Evolutionary conservation across 2,888 invertebrate genomes (phyloP).

Genomic region (Geotrupes spiniger): DNA sequence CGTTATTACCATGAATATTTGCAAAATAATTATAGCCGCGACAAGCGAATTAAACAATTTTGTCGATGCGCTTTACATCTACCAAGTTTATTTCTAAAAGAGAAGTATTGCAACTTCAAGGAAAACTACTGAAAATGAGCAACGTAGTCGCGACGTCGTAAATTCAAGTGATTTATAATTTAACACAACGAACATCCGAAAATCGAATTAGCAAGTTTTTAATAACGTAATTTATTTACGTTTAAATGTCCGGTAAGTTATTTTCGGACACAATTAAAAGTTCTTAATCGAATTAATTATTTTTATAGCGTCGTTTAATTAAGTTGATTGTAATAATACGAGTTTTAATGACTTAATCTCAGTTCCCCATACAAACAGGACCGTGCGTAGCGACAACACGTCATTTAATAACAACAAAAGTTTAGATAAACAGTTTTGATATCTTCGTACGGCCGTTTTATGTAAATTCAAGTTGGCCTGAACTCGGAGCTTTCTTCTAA

Average conservation of each 20-base stretch:
- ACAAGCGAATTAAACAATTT: too few relatives aligned
- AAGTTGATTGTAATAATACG: conserved; percentile 8
- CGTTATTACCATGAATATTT: too few relatives aligned
- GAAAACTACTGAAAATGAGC: too few relatives aligned
- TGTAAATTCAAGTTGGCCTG: conserved; percentile 33
- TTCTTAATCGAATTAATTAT: conserved; percentile 15
- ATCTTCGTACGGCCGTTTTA: conserved; percentile 31
- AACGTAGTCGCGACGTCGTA: too few relatives aligned
- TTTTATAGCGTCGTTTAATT: conserved; percentile 11
- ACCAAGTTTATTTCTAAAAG: too few relatives aligned
- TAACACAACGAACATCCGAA: too few relatives aligned
- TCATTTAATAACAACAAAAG: conserved; percentile 36
- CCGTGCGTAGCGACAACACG: conserved; percentile 31
- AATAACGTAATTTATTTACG: background rate
- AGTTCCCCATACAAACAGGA: conserved; percentile 10
- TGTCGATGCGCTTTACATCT: too few relatives aligned
- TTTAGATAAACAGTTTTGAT: conserved; percentile 36
- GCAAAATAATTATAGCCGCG: too few relatives aligned
- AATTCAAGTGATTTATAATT: too few relatives aligned
- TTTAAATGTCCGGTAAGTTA: conserved; percentile 1
- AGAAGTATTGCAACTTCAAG: too few relatives aligned
- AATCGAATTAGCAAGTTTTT: too few relatives aligned
- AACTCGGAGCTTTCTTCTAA: conserved; percentile 35
- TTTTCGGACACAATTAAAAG: conserved; percentile 10
- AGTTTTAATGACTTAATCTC: conserved; percentile 6